Percentiles rank a stretch among this genome's conserved stretches.
These are phyloP conservation scores for Phortica magna DNA, from an alignment of 2,888 invertebrate species.

Conservation along the genomic window DNA sequence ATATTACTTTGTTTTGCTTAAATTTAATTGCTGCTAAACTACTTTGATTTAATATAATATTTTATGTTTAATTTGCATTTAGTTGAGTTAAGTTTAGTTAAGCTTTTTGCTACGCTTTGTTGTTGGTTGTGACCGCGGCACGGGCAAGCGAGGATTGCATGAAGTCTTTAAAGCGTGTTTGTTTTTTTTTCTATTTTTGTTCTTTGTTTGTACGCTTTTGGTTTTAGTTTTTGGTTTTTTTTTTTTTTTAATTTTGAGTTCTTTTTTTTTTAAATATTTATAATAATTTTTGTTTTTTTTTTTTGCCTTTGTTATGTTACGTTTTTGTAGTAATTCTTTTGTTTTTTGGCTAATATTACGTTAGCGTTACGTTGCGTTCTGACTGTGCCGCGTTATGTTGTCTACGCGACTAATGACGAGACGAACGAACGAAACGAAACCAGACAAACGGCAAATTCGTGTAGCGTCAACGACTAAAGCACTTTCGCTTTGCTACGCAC, in stretches of 20 bases:
- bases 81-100: background rate
- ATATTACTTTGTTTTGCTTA: background rate
- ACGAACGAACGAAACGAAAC: background rate
- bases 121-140: background rate
- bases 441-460: background rate
- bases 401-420: background rate
- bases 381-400: background rate
- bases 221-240: background rate
- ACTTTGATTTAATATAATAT: no score
- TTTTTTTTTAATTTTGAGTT: background rate
- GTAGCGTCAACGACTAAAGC: background rate
- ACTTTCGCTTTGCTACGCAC: slow-evolving; percentile 18
- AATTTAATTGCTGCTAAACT: background rate
- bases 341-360: background rate
- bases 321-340: background rate
- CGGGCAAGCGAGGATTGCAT: background rate
- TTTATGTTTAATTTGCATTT: background rate
- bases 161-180: background rate
- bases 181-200: background rate
- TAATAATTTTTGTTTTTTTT: background rate
- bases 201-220: background rate
- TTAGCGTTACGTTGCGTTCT: background rate
- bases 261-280: background rate
- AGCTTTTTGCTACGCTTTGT: background rate
- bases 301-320: background rate